Base-by-base conservation (phyloP, 2,113 vertebrate genomes). In the Dipodomys ordii region DNA sequence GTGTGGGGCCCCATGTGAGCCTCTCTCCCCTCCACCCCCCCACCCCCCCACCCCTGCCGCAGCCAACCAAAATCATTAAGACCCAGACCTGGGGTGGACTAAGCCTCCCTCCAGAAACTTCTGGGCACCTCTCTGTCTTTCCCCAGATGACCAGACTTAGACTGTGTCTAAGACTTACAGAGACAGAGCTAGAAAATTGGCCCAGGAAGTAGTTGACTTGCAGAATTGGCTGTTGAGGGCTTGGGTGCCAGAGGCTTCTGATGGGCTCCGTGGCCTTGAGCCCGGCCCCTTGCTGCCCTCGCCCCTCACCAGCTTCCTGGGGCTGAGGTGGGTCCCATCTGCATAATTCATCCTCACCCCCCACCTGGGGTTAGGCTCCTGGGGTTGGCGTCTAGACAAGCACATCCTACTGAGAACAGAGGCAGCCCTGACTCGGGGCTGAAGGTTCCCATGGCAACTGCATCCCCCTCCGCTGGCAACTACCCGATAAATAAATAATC, bases 401-500 rank as follows among this genome's bases (percentile, higher is more conserved):
- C 3, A 96, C 89, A 95, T 96, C 96, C 96, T 95, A 96, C 94
- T 78, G 95, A 97, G 96, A 97, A 94, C 90, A 93, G 92, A 95
- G 64, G 91, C 97, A 97, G 96, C 92, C 49, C 76, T 96, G 96
- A 87, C 97, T 95, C 71, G 30, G 12, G 84, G 92, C 60, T 95
- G 81, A 79, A 95, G 92, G 95, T 98, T 98, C 96, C 98, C 97
- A 98, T 98, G 96, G 97, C 96, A 98, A 98, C 96, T 6, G 25
- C 95, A 82, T 95, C 91, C 27, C 88, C 96, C 97, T 96, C 44
- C 0, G 95, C 95, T 83, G 86, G 87, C 90, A 94, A 94, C 82
- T 89, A 96, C 91, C 91, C 0, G 19, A 96, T 97, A 96, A 97
- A 96, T 95, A 28, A 98, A 97, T 95, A 98, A 98, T 88, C 87